Evolutionary conservation across 2,888 invertebrate genomes (phyloP).

Genomic region (Caenorhabditis angaria): DNA sequence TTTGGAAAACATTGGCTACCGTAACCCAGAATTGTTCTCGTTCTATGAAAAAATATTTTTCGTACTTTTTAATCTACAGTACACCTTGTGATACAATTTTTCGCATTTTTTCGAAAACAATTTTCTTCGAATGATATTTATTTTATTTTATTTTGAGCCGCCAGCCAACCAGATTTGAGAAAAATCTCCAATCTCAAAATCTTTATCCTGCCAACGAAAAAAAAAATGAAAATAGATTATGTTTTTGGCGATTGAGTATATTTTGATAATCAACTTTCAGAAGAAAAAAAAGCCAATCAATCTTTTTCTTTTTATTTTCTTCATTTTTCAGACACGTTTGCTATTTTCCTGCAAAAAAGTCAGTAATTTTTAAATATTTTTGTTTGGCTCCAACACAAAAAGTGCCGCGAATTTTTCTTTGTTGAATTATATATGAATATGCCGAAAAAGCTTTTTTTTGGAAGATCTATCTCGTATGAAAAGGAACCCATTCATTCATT

Average conservation of each 20-base stretch:
- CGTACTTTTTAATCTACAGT: too few relatives aligned
- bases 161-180: too few relatives aligned
- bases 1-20: too few relatives aligned
- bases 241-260: not conserved
- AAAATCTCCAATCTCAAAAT: not conserved
- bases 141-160: too few relatives aligned
- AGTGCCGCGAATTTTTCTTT: conserved; percentile 20
- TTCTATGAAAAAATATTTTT: too few relatives aligned
- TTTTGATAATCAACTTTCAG: not conserved
- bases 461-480: conserved; percentile 34
- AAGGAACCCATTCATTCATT: too few relatives aligned
- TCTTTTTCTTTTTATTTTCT: not conserved
- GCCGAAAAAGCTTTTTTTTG: conserved; percentile 26
- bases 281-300: not conserved
- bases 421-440: conserved; percentile 38
- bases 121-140: too few relatives aligned
- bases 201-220: not conserved
- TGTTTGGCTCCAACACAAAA: not conserved
- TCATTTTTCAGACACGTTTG: not conserved
- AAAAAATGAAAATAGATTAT: not conserved
- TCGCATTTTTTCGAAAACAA: too few relatives aligned
- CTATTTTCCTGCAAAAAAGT: too few relatives aligned
- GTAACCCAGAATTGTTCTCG: too few relatives aligned
- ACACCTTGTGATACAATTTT: too few relatives aligned
- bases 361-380: not conserved